These are phyloP conservation scores for Acanthochromis polyacanthus DNA, from an alignment of 2,113 vertebrate species.

Conservation along the genomic window DNA sequence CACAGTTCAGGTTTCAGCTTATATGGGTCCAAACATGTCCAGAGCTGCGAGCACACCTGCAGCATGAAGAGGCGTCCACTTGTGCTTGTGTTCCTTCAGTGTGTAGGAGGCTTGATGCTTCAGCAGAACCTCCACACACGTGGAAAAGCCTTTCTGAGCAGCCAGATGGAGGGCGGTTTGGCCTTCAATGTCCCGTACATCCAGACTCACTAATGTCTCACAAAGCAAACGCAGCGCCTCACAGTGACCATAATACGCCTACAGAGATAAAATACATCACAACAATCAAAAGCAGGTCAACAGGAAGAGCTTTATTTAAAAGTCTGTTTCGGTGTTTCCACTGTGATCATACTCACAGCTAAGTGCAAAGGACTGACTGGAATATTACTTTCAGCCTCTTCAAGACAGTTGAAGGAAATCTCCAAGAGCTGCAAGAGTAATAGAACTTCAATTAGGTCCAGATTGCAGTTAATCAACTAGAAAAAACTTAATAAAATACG, in stretches of 20 bases:
- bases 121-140: slow-evolving; percentile 93
- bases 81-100: slow-evolving; percentile 89
- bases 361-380: slow-evolving; percentile 98
- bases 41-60: slow-evolving; percentile 85
- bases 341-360: slow-evolving; percentile 90
- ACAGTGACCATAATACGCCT: slow-evolving; percentile 97
- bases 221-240: slow-evolving; percentile 93
- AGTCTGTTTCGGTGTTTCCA: background rate
- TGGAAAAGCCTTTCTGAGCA: slow-evolving; percentile 88
- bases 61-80: slow-evolving; percentile 92
- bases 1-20: too few species aligned
- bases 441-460: background rate
- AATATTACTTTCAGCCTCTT: slow-evolving; percentile 94
- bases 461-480: background rate
- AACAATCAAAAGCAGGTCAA: background rate
- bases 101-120: slow-evolving; percentile 91
- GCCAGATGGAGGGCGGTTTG: slow-evolving; percentile 93
- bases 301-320: background rate
- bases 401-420: slow-evolving; percentile 97
- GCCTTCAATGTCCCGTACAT: slow-evolving; percentile 91
- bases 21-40: background rate
- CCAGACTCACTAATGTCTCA: slow-evolving; percentile 95
- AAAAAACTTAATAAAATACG: background rate
- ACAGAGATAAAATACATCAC: slow-evolving; percentile 1
- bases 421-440: slow-evolving; percentile 90